Conservation (phyloP, 2,888 invertebrate genomes). For the Andrena haemorrhoa region DNA sequence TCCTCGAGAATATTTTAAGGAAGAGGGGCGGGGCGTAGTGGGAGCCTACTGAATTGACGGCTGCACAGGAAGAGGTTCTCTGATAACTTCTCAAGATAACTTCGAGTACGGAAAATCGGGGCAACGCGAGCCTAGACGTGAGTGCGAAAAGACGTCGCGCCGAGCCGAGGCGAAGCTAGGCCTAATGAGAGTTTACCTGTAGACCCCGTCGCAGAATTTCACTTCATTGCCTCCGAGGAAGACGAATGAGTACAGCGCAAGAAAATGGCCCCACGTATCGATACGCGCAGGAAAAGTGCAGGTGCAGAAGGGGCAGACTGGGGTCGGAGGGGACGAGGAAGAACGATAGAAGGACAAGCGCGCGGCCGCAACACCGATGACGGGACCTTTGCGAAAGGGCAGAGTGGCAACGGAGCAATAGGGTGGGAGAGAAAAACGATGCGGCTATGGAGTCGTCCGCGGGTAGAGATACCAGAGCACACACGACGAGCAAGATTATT, state of each 20-base stretch:
- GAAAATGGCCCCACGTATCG: neutral
- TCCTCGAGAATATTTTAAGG: too few species aligned
- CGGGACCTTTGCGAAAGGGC: slow-evolving; percentile 63
- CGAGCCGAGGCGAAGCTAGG: too few species aligned
- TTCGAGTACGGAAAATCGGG: too few species aligned
- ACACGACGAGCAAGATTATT: slow-evolving; percentile 79
- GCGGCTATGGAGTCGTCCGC: slow-evolving; percentile 64
- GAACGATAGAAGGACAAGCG: slow-evolving; percentile 55
- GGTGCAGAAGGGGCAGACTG: slow-evolving; percentile 1
- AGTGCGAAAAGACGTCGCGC: too few species aligned
- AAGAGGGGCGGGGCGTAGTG: too few species aligned
- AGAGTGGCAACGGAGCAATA: slow-evolving; percentile 26
- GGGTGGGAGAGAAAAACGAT: slow-evolving; percentile 45
- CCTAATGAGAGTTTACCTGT: too few species aligned
- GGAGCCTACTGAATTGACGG: too few species aligned
- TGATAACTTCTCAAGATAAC: too few species aligned
- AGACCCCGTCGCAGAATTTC: neutral
- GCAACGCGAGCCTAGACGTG: too few species aligned
- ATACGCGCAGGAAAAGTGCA: neutral
- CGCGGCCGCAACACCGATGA: slow-evolving; percentile 59
- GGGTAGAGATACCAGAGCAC: slow-evolving; percentile 76
- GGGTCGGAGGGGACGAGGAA: slow-evolving; percentile 23
- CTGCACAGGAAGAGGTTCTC: too few species aligned
- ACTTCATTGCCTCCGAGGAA: neutral
- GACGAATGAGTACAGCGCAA: neutral